Conservation (phyloP, 2,797 vertebrate species). For the Selene dorsalis region DNA sequence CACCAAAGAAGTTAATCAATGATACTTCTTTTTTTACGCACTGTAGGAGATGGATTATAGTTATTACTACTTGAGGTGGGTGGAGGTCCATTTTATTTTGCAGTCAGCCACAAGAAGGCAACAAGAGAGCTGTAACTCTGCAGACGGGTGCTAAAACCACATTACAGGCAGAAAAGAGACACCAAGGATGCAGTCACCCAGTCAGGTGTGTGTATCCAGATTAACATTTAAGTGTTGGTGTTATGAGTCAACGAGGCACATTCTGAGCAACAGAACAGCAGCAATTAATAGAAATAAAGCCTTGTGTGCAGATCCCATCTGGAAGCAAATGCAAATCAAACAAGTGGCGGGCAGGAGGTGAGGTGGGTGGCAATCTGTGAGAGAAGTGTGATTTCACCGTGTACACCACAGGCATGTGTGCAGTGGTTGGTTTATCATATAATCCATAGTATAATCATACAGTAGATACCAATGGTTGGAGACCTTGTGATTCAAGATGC, state of each 20-base stretch:
- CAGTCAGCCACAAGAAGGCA: conserved; percentile 24
- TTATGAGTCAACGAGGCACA: conserved; percentile 14
- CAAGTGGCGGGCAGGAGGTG: conserved; percentile 17
- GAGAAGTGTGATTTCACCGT: conserved; percentile 1
- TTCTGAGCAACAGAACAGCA: conserved; percentile 1
- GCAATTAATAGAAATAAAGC: conserved; percentile 15
- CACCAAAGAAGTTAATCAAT: not conserved
- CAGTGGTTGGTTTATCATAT: too few species aligned
- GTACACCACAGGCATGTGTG: not conserved
- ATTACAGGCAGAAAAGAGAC: not conserved
- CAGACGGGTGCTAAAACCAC: not conserved
- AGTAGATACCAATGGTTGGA: not conserved
- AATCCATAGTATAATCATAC: not conserved
- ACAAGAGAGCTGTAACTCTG: not conserved
- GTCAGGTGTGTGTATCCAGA: not conserved
- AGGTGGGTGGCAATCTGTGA: conserved; percentile 33
- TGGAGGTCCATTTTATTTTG: not conserved
- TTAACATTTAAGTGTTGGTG: conserved; percentile 2
- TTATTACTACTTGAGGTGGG: not conserved
- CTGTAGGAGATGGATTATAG: not conserved
- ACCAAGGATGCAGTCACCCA: not conserved
- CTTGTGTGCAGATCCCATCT: conserved; percentile 43
- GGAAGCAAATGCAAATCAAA: conserved; percentile 50
- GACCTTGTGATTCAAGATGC: not conserved
- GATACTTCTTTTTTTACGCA: not conserved